Conservation (phyloP, 1,140 invertebrate genomes). For the Drosophila tani region DNA sequence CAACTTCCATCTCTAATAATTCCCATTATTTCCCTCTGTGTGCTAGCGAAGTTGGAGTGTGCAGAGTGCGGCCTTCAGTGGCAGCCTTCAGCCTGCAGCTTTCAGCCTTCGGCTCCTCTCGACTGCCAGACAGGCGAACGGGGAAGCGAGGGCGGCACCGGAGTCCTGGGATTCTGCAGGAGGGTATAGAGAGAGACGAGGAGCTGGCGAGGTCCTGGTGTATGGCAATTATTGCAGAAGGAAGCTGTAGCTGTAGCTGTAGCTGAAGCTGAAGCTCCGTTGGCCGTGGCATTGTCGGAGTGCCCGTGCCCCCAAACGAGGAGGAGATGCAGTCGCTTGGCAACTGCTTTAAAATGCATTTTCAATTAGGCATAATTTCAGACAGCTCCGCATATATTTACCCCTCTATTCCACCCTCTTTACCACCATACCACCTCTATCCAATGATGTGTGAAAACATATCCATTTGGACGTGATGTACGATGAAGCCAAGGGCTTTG, state of each 20-base stretch:
- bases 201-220: conserved; percentile 7
- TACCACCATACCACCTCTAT: neutral
- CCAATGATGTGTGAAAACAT: conserved; percentile 50
- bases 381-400: conserved; percentile 31
- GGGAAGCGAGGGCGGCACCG: conserved; percentile 12
- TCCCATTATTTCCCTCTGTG: conserved; percentile 5
- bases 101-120: conserved; percentile 43
- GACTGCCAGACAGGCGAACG: conserved; percentile 70
- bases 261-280: conserved; percentile 38
- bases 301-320: conserved; percentile 4
- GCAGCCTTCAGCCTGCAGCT: conserved; percentile 67
- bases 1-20: neutral
- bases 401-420: neutral
- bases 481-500: conserved; percentile 32
- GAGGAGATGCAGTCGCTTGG: conserved; percentile 36
- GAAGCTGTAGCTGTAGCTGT: conserved; percentile 28
- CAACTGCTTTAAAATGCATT: conserved; percentile 76
- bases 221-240: conserved; percentile 54
- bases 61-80: conserved; percentile 62
- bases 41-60: conserved; percentile 45
- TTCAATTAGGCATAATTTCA: conserved; percentile 77
- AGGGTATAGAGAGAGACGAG: neutral
- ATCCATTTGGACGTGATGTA: conserved; percentile 38
- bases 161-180: neutral
- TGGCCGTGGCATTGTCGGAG: conserved; percentile 66